Percentiles rank a stretch among this genome's conserved stretches.
These are phyloP conservation scores for Mechanitis messenoides DNA, from an alignment of 2,888 invertebrate genomes.

Conservation along the genomic window DNA sequence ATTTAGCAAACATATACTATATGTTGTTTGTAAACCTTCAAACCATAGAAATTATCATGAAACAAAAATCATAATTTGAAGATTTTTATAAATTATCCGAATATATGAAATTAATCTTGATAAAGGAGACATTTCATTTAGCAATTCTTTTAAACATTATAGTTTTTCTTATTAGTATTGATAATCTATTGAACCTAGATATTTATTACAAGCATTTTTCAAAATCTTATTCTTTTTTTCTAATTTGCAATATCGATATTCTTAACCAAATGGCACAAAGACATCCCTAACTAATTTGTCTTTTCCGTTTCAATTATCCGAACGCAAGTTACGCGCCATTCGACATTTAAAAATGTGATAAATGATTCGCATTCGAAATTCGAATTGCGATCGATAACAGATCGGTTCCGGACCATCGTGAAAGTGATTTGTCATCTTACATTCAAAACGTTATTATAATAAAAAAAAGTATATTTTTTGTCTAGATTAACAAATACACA, in stretches of 20 bases:
- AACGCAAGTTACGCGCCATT: slow-evolving; percentile 24
- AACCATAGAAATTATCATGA: no score
- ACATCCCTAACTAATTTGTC: slow-evolving; percentile 26
- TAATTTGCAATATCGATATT: not conserved
- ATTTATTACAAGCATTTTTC: not conserved
- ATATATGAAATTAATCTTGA: no score
- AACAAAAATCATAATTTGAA: no score
- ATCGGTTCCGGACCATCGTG: slow-evolving; percentile 64
- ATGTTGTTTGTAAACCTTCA: no score
- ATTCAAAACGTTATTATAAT: slow-evolving; percentile 25
- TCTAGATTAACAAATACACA: not conserved
- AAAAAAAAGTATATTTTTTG: not conserved
- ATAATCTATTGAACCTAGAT: not conserved
- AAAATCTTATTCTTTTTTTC: not conserved
- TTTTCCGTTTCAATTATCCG: slow-evolving; percentile 29
- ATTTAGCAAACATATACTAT: no score
- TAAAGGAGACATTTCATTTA: no score
- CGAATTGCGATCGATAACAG: slow-evolving; percentile 59
- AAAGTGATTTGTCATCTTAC: slow-evolving; percentile 58
- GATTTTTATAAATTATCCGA: no score
- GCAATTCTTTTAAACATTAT: no score
- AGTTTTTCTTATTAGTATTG: no score
- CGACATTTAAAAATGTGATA: slow-evolving; percentile 60
- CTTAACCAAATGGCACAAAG: not conserved
- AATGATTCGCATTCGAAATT: slow-evolving; percentile 56